Conservation (phyloP, 2,888 invertebrate genomes). For the Netelia fuscicornis region DNA sequence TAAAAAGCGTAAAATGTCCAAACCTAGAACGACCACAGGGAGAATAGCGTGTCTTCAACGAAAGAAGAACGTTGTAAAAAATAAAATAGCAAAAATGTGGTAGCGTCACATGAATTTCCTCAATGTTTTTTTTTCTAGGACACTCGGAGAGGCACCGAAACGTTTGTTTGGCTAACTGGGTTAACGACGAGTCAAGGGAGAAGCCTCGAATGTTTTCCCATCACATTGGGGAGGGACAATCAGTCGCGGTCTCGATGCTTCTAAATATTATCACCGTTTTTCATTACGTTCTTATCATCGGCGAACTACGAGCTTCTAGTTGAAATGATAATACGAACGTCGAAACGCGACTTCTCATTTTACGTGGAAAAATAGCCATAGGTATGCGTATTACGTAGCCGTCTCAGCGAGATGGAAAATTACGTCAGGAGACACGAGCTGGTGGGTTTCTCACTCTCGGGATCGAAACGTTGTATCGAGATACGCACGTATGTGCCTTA, state of each 20-base stretch:
- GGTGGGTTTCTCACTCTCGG: conserved; percentile 42
- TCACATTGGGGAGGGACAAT: conserved; percentile 15
- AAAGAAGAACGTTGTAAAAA: background rate
- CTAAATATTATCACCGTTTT: background rate
- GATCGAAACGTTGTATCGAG: conserved; percentile 51
- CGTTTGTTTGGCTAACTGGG: conserved; percentile 74
- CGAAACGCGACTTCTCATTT: background rate
- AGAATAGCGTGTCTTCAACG: too few species aligned
- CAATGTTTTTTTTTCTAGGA: conserved; percentile 34
- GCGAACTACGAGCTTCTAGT: background rate
- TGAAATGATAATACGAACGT: background rate
- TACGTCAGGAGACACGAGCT: conserved; percentile 56
- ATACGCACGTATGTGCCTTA: conserved; percentile 24
- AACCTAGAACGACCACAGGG: too few species aligned
- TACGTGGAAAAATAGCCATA: background rate
- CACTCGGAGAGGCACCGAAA: conserved; percentile 5
- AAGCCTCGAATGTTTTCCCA: conserved; percentile 75
- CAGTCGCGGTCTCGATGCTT: conserved; percentile 27
- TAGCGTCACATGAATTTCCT: background rate
- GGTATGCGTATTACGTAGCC: background rate
- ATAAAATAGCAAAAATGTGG: background rate
- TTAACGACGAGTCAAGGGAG: conserved; percentile 75
- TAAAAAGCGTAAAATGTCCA: too few species aligned
- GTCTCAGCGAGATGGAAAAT: conserved; percentile 39
- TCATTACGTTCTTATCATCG: background rate